phyloP scores from a whole-genome alignment of 2,797 vertebrate species.

The Sandelia bainsii region DNA sequence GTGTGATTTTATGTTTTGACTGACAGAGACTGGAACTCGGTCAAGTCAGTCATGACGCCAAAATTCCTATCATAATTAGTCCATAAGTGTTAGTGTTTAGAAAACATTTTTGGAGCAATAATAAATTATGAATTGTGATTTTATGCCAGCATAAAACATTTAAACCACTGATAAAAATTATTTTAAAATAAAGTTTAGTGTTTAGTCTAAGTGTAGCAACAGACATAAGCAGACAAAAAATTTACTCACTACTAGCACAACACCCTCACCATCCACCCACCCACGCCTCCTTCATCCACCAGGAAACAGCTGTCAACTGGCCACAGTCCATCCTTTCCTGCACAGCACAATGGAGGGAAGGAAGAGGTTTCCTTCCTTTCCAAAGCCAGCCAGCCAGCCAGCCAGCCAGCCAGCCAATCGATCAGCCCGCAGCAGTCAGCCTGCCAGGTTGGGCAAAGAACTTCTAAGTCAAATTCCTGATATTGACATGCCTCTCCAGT shows the following conservation, averaged over 20 bases:
- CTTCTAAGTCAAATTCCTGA: slow-evolving; percentile 43
- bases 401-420: slow-evolving; percentile 33
- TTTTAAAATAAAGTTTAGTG: slow-evolving; percentile 13
- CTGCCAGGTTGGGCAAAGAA: slow-evolving; percentile 51
- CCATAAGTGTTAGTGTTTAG: neutral
- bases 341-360: slow-evolving; percentile 93
- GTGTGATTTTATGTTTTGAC: too few species aligned
- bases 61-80: neutral
- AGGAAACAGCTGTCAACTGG: slow-evolving; percentile 90
- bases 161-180: neutral
- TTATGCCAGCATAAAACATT: too few species aligned
- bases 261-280: slow-evolving; percentile 41
- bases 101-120: neutral
- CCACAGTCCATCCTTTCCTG: slow-evolving; percentile 89
- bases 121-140: neutral
- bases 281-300: slow-evolving; percentile 72
- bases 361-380: slow-evolving; percentile 87
- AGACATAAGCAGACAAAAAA: slow-evolving; percentile 32
- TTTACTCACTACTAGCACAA: slow-evolving; percentile 39
- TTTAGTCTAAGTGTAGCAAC: slow-evolving; percentile 16
- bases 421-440: slow-evolving; percentile 23
- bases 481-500: slow-evolving; percentile 24
- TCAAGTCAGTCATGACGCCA: neutral
- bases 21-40: neutral
- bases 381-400: slow-evolving; percentile 48